Evolutionary conservation across 2,888 invertebrate species (phyloP).

Genomic region (Blera fallax): DNA sequence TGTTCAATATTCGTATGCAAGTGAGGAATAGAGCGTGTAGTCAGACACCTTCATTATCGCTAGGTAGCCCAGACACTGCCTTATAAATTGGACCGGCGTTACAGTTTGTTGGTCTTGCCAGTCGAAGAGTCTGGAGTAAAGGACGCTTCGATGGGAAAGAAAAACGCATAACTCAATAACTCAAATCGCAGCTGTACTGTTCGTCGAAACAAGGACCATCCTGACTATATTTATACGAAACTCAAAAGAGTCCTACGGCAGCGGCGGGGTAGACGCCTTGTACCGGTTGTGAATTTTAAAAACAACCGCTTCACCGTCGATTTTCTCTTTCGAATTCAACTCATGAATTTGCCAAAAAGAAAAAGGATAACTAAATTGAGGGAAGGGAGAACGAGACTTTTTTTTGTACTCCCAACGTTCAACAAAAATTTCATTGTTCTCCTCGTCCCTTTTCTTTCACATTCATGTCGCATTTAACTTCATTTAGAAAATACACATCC

Average conservation of each 20-base stretch:
- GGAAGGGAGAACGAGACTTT: too few relatives aligned
- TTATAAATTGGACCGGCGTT: slow-evolving; percentile 5
- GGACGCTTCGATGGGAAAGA: slow-evolving; percentile 10
- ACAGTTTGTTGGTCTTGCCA: slow-evolving; percentile 33
- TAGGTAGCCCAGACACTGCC: not conserved
- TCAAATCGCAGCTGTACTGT: slow-evolving; percentile 31
- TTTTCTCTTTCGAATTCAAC: slow-evolving; percentile 36
- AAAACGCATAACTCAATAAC: slow-evolving; percentile 56
- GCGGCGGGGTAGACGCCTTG: not conserved
- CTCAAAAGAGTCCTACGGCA: not conserved
- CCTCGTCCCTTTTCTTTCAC: not conserved
- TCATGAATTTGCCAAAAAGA: slow-evolving; percentile 15
- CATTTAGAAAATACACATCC: not conserved
- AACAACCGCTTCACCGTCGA: not conserved
- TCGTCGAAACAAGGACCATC: slow-evolving; percentile 27
- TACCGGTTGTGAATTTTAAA: slow-evolving; percentile 52
- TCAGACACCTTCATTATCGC: slow-evolving; percentile 36
- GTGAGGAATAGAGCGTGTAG: slow-evolving; percentile 7
- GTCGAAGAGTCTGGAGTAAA: not conserved
- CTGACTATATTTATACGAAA: not conserved
- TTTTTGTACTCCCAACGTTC: not conserved
- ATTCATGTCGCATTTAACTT: not conserved
- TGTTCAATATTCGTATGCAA: slow-evolving; percentile 15
- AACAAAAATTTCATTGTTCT: slow-evolving; percentile 13
- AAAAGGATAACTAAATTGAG: slow-evolving; percentile 28